Evolutionary conservation across 2,113 vertebrate genomes (phyloP).

Genomic region (Rhynchopsitta pachyrhyncha): DNA sequence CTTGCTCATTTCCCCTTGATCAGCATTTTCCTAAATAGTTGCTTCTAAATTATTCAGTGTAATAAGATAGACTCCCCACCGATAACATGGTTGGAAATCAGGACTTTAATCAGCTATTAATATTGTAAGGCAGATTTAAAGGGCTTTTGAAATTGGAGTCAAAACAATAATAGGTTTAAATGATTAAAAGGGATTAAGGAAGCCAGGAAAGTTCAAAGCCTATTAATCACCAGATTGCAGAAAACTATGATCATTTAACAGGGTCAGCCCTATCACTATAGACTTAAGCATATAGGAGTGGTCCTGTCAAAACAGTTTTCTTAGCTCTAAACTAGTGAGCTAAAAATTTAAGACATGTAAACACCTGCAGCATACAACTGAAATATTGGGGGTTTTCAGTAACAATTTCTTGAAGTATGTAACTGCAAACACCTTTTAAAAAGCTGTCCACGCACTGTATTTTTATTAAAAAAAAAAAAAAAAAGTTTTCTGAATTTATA

Average conservation of each 20-base stretch:
- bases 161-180: slow-evolving; percentile 75
- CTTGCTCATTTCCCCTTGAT: background rate
- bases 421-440: background rate
- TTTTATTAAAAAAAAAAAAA: background rate
- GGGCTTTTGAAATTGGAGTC: slow-evolving; percentile 58
- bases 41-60: background rate
- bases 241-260: slow-evolving; percentile 39
- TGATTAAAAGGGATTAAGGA: slow-evolving; percentile 70
- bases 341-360: background rate
- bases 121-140: slow-evolving; percentile 61
- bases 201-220: slow-evolving; percentile 51
- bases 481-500: background rate
- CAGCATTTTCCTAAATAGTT: background rate
- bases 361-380: background rate
- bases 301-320: background rate
- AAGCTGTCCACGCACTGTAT: background rate
- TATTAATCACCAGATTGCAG: slow-evolving; percentile 1
- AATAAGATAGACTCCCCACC: background rate
- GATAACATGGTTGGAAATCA: slow-evolving; percentile 17
- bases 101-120: slow-evolving; percentile 60
- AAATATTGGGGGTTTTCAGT: background rate
- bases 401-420: background rate
- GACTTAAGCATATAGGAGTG: background rate
- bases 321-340: background rate
- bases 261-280: slow-evolving; percentile 5